Evolutionary conservation across 2,797 vertebrate species (phyloP), one percentile per base, ranked within the genome.

Genomic region (Parambassis ranga): DNA sequence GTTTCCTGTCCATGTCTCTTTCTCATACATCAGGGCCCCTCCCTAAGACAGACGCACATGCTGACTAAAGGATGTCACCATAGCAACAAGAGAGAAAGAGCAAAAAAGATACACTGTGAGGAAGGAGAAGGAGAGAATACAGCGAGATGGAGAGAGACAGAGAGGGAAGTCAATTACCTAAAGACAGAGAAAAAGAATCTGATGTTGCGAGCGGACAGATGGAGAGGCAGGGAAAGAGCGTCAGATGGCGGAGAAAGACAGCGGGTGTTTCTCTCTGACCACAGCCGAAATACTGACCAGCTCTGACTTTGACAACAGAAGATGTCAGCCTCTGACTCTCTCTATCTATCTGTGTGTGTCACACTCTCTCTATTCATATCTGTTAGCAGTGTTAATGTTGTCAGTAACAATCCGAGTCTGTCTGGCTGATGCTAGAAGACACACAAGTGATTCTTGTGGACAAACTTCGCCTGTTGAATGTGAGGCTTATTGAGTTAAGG

Each of bases 11-110:
- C 55, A 63, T 65, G 50, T 79, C 65, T 83, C 69, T 62, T 71
- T 83, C 71, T 87, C 77, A 53, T 81, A 77, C 84, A 81, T 81
- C 81, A 77, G 64, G 72, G 86, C 87, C 64, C 86, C 87, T 82
- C 90, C 90, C 84, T 65, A 44, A 85, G 60, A 83, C 79, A 71
- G 61, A 85, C 76, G 62, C 78, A 74, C 78, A 65, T 65, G 37
- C 83, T 57, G 82, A 84, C 81, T 81, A 83, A 81, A 67, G 79
- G 74, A 81, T 72, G 88, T 93, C 88, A 49, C 92, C 91, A 92
- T 92, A 83, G 91, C 90, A 93, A 93, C 92, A 89, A 66, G 84
- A 86, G 79, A 80, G 83, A 74, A 77, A 78, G 77, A 77, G 71
- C 44, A 67, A 74, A 75, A 79, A 79, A 74, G 67, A 77, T 55